Evolutionary conservation across 2,888 invertebrate species (phyloP), one percentile per base, ranked within the genome.

Genomic region (Archaeoteleia sp.): DNA sequence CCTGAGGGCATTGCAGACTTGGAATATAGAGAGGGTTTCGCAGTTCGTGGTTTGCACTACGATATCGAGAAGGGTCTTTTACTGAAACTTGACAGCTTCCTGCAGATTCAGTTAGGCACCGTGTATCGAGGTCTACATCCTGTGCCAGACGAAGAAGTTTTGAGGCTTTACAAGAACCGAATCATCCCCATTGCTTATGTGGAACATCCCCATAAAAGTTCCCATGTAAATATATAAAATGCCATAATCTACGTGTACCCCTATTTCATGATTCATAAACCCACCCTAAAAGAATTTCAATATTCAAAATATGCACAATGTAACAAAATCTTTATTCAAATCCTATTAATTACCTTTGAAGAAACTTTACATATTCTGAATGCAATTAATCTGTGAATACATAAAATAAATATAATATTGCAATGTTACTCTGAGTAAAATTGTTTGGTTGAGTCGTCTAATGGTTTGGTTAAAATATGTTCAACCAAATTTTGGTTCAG

Each of bases 21-120:
- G 49, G 91, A 95, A 75, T 98, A 97, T 84, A 91, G 93, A 80
- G 95, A 96, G n/a, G 91, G 93, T 71, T 98, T 97, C 89, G 96
- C 97, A 9, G 95, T 98, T 0, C 90, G 98, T 68, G 98, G 98
- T 25, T 89, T 99, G n/a, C 98, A 98, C 86, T 98, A 97, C 88
- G 98, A 99, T 83, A 95, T 97, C 80, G 93, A 95, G 85, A 96
- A 96, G 86, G 97, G 98, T 1, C 87, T 97, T 8, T 88, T 98
- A 14, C 87, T 98, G 75, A 98, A 98, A 85, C 88, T 98, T 75
- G 98, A 98, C 86, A 95, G 96, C 1, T 98, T 97, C 85, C 89
- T 97, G 73, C 96, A 98, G 90, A 96, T 98, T 73, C 98, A 98
- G 85, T 90, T 96, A 82, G 98, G 96, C 39, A 93, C 96, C 0